Percentiles rank a stretch among this genome's conserved stretches.
Evolutionary conservation across 2,888 invertebrate species (phyloP).

Genomic region (Geotrupes spiniger): DNA sequence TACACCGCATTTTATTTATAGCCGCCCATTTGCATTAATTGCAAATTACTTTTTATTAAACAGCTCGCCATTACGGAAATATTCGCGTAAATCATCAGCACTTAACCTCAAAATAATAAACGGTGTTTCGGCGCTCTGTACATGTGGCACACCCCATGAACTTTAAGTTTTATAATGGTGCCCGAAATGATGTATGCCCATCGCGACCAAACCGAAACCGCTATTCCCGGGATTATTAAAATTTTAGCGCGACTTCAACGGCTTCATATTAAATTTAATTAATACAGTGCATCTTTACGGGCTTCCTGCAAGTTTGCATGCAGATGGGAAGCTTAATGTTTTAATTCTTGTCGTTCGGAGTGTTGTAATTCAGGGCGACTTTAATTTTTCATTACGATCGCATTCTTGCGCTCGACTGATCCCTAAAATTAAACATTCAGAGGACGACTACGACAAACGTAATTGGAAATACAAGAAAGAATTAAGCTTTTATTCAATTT

Average conservation of each 20-base stretch:
- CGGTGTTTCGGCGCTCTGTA: constrained; percentile 4
- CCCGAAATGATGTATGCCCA: constrained; percentile 30
- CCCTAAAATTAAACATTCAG: too few relatives aligned
- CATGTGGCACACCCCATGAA: constrained; percentile 13
- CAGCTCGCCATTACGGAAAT: constrained; percentile 14
- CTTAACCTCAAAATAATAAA: background rate
- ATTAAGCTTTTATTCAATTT: too few relatives aligned
- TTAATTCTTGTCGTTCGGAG: constrained; percentile 12
- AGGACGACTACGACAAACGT: too few relatives aligned
- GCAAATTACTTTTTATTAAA: constrained; percentile 16
- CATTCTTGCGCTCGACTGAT: background rate
- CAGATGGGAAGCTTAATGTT: constrained; percentile 22
- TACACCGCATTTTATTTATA: constrained; percentile 16
- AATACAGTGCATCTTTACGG: constrained; percentile 32
- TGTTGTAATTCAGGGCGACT: constrained; percentile 6
- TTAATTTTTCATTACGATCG: constrained; percentile 11
- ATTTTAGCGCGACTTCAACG: constrained; percentile 35
- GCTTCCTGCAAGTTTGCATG: constrained; percentile 15
- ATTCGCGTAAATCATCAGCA: constrained; percentile 12
- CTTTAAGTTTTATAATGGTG: constrained; percentile 29
- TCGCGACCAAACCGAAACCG: constrained; percentile 16
- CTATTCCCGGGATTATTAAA: constrained; percentile 39
- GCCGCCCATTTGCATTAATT: constrained; percentile 22
- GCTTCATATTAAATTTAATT: constrained; percentile 38
- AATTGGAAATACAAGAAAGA: too few relatives aligned